phyloP scores from a whole-genome alignment of 2,888 invertebrate species.

The Sclerodermus sp. region DNA sequence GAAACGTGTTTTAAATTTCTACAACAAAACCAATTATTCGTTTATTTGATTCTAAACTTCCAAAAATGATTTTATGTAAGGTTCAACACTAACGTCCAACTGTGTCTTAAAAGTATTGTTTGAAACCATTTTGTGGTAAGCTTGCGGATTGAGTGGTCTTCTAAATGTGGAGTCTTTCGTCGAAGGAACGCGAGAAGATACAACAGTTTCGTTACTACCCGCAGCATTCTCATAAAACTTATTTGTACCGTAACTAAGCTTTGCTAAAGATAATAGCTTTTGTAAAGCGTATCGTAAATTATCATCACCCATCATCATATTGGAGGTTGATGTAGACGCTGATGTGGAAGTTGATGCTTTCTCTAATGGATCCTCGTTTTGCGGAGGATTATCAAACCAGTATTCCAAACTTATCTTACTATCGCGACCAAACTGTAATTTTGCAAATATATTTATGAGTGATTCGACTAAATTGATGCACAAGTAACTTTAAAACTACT shows the following conservation, averaged over 20 bases:
- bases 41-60: neutral
- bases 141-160: slow-evolving; percentile 51
- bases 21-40: slow-evolving; percentile 2
- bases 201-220: slow-evolving; percentile 52
- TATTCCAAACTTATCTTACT: slow-evolving; percentile 78
- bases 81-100: slow-evolving; percentile 54
- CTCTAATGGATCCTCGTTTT: slow-evolving; percentile 49
- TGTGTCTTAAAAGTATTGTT: slow-evolving; percentile 58
- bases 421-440: slow-evolving; percentile 69
- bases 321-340: slow-evolving; percentile 14
- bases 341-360: slow-evolving; percentile 19
- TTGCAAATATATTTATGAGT: slow-evolving; percentile 15
- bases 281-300: slow-evolving; percentile 49
- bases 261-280: slow-evolving; percentile 58
- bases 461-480: slow-evolving; percentile 3
- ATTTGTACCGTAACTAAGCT: slow-evolving; percentile 54
- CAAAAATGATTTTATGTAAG: neutral
- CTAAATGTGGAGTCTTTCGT: slow-evolving; percentile 53
- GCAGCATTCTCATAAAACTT: slow-evolving; percentile 52
- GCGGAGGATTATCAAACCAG: slow-evolving; percentile 65
- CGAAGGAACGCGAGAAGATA: slow-evolving; percentile 50
- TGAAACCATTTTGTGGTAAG: slow-evolving; percentile 49
- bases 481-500: neutral
- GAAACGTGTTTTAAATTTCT: slow-evolving; percentile 59
- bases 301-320: slow-evolving; percentile 33